Evolutionary conservation across 1,140 invertebrate genomes (phyloP).

Genomic region (Diploscapter pachys): DNA sequence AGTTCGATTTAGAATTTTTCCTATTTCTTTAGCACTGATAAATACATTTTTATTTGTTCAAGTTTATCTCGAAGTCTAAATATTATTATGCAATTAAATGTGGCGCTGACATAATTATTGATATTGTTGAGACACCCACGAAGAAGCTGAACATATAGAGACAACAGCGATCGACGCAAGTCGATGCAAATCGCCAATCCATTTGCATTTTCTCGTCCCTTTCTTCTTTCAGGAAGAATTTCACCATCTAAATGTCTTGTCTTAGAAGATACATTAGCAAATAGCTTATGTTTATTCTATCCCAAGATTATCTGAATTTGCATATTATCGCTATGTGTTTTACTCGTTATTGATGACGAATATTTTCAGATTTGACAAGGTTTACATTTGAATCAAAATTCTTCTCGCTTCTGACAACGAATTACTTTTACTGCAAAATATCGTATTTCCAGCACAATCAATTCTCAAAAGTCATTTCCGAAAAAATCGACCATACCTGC

Average conservation of each 20-base stretch:
- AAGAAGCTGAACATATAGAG: constrained; percentile 60
- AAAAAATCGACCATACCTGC: not conserved
- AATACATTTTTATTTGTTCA: too few relatives aligned
- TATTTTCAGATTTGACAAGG: not conserved
- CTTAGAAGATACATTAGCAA: not conserved
- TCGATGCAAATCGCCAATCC: constrained; percentile 63
- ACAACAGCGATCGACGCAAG: constrained; percentile 62
- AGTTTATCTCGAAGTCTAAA: too few relatives aligned
- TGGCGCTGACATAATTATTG: constrained; percentile 37
- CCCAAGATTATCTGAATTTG: not conserved
- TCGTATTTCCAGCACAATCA: constrained; percentile 1
- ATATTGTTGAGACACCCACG: constrained; percentile 58
- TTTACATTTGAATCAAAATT: not conserved
- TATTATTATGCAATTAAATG: constrained; percentile 33
- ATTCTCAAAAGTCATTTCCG: not conserved
- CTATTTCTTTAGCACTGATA: too few relatives aligned
- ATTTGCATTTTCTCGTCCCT: constrained; percentile 38
- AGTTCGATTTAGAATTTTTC: too few relatives aligned
- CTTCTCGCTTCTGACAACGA: not conserved
- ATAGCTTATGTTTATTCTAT: not conserved
- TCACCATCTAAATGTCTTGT: not conserved
- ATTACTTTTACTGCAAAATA: too few relatives aligned
- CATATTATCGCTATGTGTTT: not conserved
- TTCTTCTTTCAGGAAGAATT: constrained; percentile 23
- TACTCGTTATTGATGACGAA: not conserved